phyloP scores from a whole-genome alignment of 2,797 vertebrate genomes.

The Cirrhinus molitorella region DNA sequence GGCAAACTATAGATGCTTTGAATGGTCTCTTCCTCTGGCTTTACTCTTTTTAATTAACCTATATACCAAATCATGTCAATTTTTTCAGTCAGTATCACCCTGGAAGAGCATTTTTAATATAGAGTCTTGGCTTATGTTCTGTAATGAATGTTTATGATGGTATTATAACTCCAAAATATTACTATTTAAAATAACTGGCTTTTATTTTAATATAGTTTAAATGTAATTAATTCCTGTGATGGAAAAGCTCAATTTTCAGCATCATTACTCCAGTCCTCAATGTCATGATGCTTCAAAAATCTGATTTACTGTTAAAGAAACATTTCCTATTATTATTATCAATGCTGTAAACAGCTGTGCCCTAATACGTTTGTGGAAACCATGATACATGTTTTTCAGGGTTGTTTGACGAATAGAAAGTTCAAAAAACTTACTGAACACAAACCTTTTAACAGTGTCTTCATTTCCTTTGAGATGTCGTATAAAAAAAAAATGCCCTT shows the following conservation, averaged over 20 bases:
- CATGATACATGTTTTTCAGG: neutral
- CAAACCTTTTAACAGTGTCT: neutral
- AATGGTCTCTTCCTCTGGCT: neutral
- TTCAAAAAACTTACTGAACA: neutral
- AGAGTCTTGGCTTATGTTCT: neutral
- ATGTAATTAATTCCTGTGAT: neutral
- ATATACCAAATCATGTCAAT: neutral
- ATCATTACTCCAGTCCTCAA: neutral
- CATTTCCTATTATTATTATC: neutral
- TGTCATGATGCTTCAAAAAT: neutral
- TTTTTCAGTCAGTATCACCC: neutral
- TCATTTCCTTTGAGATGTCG: constrained; percentile 18
- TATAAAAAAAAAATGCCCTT: constrained; percentile 53
- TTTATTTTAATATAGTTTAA: neutral
- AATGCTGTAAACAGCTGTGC: neutral
- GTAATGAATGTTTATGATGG: neutral
- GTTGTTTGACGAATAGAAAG: neutral
- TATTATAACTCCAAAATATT: neutral
- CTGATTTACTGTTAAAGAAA: neutral
- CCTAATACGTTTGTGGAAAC: neutral
- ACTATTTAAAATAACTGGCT: neutral
- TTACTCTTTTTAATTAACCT: neutral
- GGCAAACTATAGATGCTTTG: neutral
- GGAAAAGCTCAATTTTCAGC: neutral
- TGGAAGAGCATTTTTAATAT: neutral